Percentiles rank a stretch among this genome's conserved stretches.
Conservation (phyloP, 2,888 invertebrate species). For the Mystacides longicornis region DNA sequence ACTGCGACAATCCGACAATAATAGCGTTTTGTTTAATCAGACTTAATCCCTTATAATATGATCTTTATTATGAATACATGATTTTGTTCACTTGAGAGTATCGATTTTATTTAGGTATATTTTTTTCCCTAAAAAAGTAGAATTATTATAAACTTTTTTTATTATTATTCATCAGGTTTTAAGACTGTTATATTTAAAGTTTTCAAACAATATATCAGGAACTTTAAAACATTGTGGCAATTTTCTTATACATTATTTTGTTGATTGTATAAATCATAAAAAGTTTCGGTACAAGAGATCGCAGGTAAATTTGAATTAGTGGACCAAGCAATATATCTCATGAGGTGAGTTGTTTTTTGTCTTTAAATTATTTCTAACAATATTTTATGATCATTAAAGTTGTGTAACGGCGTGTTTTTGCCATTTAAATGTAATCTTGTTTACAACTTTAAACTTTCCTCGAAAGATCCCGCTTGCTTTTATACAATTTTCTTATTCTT, state of each 20-base stretch:
- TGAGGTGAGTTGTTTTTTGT: slow-evolving; percentile 18
- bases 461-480: too few species aligned
- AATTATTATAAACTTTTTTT: too few species aligned
- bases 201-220: slow-evolving; percentile 10
- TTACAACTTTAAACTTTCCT: background rate
- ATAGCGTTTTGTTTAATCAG: too few species aligned
- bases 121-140: too few species aligned
- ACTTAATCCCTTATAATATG: too few species aligned
- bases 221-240: slow-evolving; percentile 15
- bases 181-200: slow-evolving; percentile 11
- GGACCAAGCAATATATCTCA: slow-evolving; percentile 14
- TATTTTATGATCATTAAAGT: slow-evolving; percentile 8
- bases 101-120: background rate
- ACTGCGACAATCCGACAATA: too few species aligned
- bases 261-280: slow-evolving; percentile 16
- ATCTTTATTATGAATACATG: too few species aligned
- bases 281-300: slow-evolving; percentile 6
- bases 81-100: too few species aligned
- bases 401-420: slow-evolving; percentile 7
- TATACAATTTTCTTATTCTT: too few species aligned
- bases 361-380: slow-evolving; percentile 10
- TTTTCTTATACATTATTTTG: slow-evolving; percentile 11
- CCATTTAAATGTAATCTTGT: slow-evolving; percentile 3
- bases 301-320: slow-evolving; percentile 16
- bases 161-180: slow-evolving; percentile 5